phyloP scores from a whole-genome alignment of 1,140 invertebrate genomes.

The Ctenoplectra terminalis region DNA sequence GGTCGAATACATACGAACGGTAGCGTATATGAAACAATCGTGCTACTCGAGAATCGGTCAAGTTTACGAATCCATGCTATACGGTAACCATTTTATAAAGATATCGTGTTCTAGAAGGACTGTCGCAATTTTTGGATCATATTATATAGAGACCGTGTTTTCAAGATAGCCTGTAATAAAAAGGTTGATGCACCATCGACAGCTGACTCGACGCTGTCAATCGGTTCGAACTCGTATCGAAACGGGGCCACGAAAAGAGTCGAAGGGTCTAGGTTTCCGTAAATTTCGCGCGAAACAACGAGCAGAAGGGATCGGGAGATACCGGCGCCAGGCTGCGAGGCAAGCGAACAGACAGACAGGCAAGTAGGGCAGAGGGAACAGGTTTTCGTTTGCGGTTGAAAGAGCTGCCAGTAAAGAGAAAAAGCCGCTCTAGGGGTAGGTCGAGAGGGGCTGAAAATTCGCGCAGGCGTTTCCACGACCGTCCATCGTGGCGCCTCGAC shows the following conservation, averaged over 20 bases:
- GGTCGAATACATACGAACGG: too few relatives aligned
- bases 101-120: too few relatives aligned
- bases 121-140: too few relatives aligned
- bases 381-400: slow-evolving; percentile 51
- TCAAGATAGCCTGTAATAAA: too few relatives aligned
- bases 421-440: slow-evolving; percentile 23
- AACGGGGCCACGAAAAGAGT: not conserved
- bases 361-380: slow-evolving; percentile 41
- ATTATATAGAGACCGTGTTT: too few relatives aligned
- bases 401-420: slow-evolving; percentile 51
- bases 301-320: slow-evolving; percentile 8
- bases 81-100: too few relatives aligned
- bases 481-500: slow-evolving; percentile 65
- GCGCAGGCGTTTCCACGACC: slow-evolving; percentile 62
- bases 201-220: not conserved
- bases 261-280: not conserved
- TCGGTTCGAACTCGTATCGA: not conserved
- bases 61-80: too few relatives aligned
- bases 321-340: not conserved
- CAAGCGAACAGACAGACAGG: slow-evolving; percentile 15
- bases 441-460: slow-evolving; percentile 60
- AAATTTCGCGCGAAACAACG: not conserved
- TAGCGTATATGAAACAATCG: too few relatives aligned
- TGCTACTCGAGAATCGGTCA: too few relatives aligned
- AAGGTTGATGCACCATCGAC: slow-evolving; percentile 16